Percentiles rank a stretch among this genome's conserved stretches.
These are phyloP conservation scores for Cyphomyrmex costatus DNA, from an alignment of 1,140 invertebrate species.

Conservation along the genomic window DNA sequence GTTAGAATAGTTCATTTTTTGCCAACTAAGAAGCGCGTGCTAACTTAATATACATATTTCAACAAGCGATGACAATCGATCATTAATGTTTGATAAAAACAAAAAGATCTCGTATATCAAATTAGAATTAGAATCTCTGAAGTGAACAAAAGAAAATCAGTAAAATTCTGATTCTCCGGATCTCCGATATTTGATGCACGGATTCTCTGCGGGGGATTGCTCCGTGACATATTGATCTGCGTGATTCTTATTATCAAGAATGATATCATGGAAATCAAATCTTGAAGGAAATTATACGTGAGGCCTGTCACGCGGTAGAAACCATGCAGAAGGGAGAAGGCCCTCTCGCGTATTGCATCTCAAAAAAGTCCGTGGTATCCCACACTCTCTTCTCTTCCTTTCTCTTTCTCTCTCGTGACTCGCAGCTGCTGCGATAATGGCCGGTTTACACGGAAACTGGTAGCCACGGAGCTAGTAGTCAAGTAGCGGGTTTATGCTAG, in stretches of 20 bases:
- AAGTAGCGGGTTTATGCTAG: conserved; percentile 26
- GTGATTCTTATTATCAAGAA: background rate
- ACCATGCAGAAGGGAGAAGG: background rate
- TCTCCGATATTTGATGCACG: background rate
- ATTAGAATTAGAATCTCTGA: background rate
- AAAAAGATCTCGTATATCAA: background rate
- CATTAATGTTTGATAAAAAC: background rate
- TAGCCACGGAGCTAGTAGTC: conserved; percentile 25
- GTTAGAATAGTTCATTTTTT: background rate
- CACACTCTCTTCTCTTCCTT: background rate
- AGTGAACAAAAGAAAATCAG: background rate
- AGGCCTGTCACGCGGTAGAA: conserved; percentile 8
- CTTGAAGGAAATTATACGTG: background rate
- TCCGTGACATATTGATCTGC: background rate
- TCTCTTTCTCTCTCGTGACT: background rate
- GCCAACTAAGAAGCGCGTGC: background rate
- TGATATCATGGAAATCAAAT: conserved; percentile 11
- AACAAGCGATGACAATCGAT: background rate
- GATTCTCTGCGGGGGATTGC: background rate
- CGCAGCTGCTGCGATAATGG: conserved; percentile 20
- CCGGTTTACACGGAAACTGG: conserved; percentile 30
- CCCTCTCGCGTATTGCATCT: conserved; percentile 4
- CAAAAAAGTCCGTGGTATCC: conserved; percentile 3
- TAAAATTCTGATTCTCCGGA: background rate
- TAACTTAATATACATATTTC: background rate